Evolutionary conservation across 2,888 invertebrate genomes (phyloP), one percentile per base, ranked within the genome.

Genomic region (Scelioninae gen. 1): DNA sequence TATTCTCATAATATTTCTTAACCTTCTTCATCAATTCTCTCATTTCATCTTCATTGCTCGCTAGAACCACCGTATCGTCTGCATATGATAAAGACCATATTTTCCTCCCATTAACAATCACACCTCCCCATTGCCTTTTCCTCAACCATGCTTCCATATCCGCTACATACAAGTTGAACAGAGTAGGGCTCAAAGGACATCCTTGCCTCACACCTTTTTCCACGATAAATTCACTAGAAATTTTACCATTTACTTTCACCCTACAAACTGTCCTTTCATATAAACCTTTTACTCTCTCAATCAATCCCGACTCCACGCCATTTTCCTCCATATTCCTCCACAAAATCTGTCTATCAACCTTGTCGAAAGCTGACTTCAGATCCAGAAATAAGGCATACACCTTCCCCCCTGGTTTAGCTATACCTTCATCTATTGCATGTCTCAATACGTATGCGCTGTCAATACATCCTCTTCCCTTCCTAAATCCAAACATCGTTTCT

Each of bases 181-280:
- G 43, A 4, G 89, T 84, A 0, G 90, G 89, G 79, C 89, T 89
- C 0, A 90, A 71, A 0, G 91, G 91, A 80, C 88, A 88, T 0
- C 90, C 90, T 82, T 91, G 91, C 4, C 86, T 85, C 0, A 92
- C 89, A 3, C 90, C 90, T 10, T 62, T 72, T 15, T 15, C 29
- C 23, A 45, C 47, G 51, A 58, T 49, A 32, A 68, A 68, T 23
- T 31, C 45, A n/a, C 56, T 32, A 0, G 68, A 68, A 10, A 6
- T 23, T 23, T 23, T n/a, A 4, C 16, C 56, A 8, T 29, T 16
- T 7, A 58, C 31, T 13, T 15, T 62, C 4, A 60, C 72, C 13
- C n/a, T 66, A 66, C 53, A 15, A 23, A 15, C 31, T 15, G 65
- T 66, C 13, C 31, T 13, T 29, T n/a, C 29, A 45, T 72, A 72